Evolutionary conservation across 2,888 invertebrate genomes (phyloP).

Genomic region (Parnassius apollo): DNA sequence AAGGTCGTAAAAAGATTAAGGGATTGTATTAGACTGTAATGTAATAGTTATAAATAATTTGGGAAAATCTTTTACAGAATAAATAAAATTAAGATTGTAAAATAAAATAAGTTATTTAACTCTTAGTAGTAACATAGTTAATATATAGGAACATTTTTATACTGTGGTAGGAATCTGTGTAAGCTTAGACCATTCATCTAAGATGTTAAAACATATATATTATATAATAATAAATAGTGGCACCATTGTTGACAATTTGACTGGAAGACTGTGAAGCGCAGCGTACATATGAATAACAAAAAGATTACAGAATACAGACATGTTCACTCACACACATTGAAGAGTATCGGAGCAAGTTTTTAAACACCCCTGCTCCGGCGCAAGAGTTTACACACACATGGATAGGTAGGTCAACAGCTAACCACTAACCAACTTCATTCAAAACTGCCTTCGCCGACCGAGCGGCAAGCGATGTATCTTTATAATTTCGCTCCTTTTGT

Average conservation of each 20-base stretch:
- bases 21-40: too few relatives aligned
- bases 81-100: too few relatives aligned
- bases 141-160: too few relatives aligned
- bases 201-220: neutral
- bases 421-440: conserved; percentile 67
- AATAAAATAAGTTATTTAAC: too few relatives aligned
- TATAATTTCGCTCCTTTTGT: conserved; percentile 64
- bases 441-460: conserved; percentile 48
- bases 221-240: neutral
- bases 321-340: conserved; percentile 31
- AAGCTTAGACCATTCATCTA: neutral
- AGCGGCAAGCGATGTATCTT: conserved; percentile 37
- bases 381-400: conserved; percentile 42
- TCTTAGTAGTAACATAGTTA: too few relatives aligned
- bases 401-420: conserved; percentile 46
- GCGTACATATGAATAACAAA: conserved; percentile 21
- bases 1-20: too few relatives aligned
- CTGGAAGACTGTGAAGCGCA: conserved; percentile 6
- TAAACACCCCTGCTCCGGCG: conserved; percentile 47
- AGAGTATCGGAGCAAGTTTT: conserved; percentile 42
- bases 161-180: neutral
- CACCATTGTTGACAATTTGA: conserved; percentile 2
- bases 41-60: too few relatives aligned
- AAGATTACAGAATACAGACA: conserved; percentile 17
- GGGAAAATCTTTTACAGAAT: too few relatives aligned